Evolutionary conservation across 2,797 vertebrate genomes (phyloP).

Genomic region (Allobates femoralis): DNA sequence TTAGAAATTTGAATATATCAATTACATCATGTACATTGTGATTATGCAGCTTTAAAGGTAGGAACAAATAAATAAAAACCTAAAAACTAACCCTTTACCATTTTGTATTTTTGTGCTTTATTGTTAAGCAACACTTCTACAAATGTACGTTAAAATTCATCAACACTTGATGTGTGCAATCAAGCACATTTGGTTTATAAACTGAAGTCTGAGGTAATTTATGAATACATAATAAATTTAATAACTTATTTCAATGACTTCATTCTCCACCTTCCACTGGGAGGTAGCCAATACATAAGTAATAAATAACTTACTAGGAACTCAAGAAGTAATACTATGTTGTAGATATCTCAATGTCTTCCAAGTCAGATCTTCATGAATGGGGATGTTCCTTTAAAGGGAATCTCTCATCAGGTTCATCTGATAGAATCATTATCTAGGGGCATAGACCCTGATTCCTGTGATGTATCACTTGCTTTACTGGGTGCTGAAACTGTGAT

Average conservation of each 20-base stretch:
- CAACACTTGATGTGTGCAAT: neutral
- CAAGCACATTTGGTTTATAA: constrained; percentile 42
- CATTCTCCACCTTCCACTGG: neutral
- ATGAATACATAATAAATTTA: constrained; percentile 29
- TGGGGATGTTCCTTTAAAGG: too few relatives aligned
- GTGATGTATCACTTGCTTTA: too few relatives aligned
- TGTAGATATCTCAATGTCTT: neutral
- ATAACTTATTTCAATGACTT: constrained; percentile 8
- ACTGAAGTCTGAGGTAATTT: constrained; percentile 45
- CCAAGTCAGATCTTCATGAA: neutral
- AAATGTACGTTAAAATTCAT: neutral
- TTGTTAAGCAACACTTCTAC: neutral
- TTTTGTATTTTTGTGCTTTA: constrained; percentile 4
- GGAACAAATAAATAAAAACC: constrained; percentile 36
- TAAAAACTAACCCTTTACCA: constrained; percentile 2
- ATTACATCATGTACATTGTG: constrained; percentile 4
- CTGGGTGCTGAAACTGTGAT: too few relatives aligned
- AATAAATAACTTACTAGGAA: constrained; percentile 24
- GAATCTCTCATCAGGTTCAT: too few relatives aligned
- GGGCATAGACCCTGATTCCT: too few relatives aligned
- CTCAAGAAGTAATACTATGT: neutral
- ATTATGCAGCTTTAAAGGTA: constrained; percentile 9
- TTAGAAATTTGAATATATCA: neutral
- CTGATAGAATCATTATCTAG: too few relatives aligned
- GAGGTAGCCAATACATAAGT: constrained; percentile 43